Evolutionary conservation across 2,888 invertebrate genomes (phyloP).

Genomic region (Ophion obscuratus): DNA sequence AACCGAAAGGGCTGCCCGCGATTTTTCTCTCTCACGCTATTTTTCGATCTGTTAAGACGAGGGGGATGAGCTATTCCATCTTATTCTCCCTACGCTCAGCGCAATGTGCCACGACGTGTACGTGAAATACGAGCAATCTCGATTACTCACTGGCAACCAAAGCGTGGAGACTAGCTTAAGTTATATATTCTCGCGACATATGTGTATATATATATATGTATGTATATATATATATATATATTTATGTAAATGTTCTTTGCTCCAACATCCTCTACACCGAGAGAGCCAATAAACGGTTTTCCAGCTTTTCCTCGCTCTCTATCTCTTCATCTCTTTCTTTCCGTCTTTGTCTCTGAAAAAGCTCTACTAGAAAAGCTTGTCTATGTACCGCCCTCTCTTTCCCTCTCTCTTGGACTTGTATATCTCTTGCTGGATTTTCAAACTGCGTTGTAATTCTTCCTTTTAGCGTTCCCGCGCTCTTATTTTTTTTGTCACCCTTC

Average conservation of each 20-base stretch:
- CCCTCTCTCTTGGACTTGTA: constrained; percentile 47
- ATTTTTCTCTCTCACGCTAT: background rate
- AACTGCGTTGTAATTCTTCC: constrained; percentile 40
- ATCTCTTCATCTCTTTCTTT: too few relatives aligned
- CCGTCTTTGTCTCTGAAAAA: constrained; percentile 17
- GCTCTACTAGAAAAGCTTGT: constrained; percentile 34
- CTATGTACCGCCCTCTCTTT: constrained; percentile 57
- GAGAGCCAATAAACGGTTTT: constrained; percentile 58
- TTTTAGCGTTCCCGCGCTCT: background rate
- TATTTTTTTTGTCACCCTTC: background rate
- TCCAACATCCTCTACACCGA: constrained; percentile 32
- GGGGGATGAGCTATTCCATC: constrained; percentile 30
- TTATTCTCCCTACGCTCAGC: constrained; percentile 1
- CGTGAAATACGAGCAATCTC: constrained; percentile 37
- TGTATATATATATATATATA: background rate
- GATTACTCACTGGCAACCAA: constrained; percentile 39
- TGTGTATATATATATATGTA: background rate
- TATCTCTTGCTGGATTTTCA: constrained; percentile 38
- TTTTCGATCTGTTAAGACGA: constrained; percentile 27
- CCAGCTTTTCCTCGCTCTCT: constrained; percentile 19
- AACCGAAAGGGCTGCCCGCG: background rate
- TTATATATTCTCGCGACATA: constrained; percentile 9
- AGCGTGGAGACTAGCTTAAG: constrained; percentile 32
- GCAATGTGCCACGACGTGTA: background rate
- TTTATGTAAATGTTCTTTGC: constrained; percentile 13